Base-by-base conservation (phyloP, 92 coral and sea anemone species). In the Plumapathes pennacea region DNA sequence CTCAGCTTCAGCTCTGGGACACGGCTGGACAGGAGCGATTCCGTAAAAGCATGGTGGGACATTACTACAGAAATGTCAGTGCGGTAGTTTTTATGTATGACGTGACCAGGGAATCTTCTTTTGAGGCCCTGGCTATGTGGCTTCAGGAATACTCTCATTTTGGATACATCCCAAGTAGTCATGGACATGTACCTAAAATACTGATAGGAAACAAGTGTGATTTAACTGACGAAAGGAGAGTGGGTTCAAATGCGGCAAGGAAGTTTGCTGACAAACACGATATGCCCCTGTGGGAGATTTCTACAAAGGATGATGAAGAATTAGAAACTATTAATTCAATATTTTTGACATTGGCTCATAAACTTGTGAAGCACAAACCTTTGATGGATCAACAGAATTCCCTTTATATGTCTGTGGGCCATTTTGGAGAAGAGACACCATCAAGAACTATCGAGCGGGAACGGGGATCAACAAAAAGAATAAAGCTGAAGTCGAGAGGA, bases 21-120 rank as follows among this genome's bases (percentile, higher is more conserved):
- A 80, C 98, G 18, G 98, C 98, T 19, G 98, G 98, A 0, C 98
- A 92, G 64, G 98, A 92, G 40, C 57, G 98, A 46, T 92, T 88
- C 38, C 89, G 98, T 9, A 92, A 92, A 69, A 92, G 98, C 57
- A 92, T 92, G 98, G 95, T 89, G 4, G 69, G 69, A 17, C 98
- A 94, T 58, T 94, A 94, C 42, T 94, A 94, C 64, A 80, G 99
- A 54, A 88, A 94, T 61, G 99, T 94, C 26, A 83, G 85, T 56
- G 99, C 99, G 47, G 89, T 88, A 23, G 90, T 94, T 4, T 94
- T 94, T 45, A 89, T 94, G 89, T 94, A 88, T 52, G 99, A 94
- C 40, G 80, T 84, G 33, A 84, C 99, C 25, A 83, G 97, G 38
- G 74, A 70, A 55, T 58, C 86, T 17, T 88, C 99, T 17, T 94